These are phyloP conservation scores for Choloepus hoffmanni DNA, from an alignment of 2,113 vertebrate genomes.

Conservation along the genomic window DNA sequence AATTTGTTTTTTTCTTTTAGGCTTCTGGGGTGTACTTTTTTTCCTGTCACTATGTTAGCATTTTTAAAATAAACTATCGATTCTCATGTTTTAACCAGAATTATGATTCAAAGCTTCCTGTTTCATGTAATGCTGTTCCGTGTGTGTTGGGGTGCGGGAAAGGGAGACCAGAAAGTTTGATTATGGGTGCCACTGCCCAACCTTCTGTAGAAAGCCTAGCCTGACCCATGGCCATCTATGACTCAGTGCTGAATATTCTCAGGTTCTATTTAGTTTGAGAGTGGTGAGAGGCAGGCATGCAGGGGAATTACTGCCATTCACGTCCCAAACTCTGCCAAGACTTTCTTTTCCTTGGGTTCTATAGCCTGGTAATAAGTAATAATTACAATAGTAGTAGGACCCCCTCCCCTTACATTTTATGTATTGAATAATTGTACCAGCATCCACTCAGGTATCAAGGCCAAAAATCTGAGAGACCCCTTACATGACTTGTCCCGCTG, in stretches of 20 bases:
- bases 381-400: background rate
- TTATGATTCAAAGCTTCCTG: constrained; percentile 77
- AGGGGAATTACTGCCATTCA: background rate
- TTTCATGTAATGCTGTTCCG: constrained; percentile 55
- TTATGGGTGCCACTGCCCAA: background rate
- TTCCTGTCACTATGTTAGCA: constrained; percentile 57
- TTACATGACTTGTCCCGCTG: background rate
- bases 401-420: background rate
- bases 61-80: constrained; percentile 66
- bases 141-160: background rate
- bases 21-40: constrained; percentile 16
- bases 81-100: constrained; percentile 74
- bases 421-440: background rate
- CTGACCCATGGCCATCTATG: background rate
- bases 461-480: background rate
- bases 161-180: constrained; percentile 55
- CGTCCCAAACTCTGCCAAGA: background rate
- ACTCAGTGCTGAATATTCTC: background rate
- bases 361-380: background rate
- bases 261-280: constrained; percentile 43
- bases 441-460: background rate
- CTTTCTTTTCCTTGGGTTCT: constrained; percentile 10
- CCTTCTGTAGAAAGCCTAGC: background rate
- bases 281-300: background rate
- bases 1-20: constrained; percentile 42